Evolutionary conservation across 2,797 vertebrate species (phyloP).

Genomic region (Pantherophis vulpinus): DNA sequence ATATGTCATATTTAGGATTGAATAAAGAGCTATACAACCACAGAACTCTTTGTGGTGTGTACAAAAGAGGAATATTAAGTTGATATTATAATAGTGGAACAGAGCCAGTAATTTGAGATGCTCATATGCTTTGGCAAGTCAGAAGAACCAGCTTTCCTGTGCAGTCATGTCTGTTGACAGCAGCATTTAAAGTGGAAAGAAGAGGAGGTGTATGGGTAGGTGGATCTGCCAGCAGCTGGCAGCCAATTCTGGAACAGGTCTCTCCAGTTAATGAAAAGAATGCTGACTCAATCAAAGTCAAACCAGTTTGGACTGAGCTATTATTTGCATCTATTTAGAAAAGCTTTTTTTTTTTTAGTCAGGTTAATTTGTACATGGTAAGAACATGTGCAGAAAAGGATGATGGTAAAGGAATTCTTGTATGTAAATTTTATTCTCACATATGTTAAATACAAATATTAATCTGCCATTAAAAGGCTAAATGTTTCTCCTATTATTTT

Average conservation of each 20-base stretch:
- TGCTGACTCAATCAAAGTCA: background rate
- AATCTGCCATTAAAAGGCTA: background rate
- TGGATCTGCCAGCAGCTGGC: background rate
- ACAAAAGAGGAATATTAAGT: background rate
- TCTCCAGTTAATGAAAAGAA: constrained; percentile 34
- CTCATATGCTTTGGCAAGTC: background rate
- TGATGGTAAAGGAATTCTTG: background rate
- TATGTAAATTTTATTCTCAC: background rate
- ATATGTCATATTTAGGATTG: background rate
- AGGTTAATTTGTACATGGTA: background rate
- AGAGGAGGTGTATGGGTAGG: background rate
- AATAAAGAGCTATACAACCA: background rate
- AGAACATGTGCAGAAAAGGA: background rate
- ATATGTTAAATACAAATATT: background rate
- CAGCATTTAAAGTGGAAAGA: background rate
- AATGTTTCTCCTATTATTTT: background rate
- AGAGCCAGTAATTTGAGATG: background rate
- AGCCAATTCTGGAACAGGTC: constrained; percentile 38
- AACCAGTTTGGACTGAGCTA: constrained; percentile 46
- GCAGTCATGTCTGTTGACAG: constrained; percentile 14
- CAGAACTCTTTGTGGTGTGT: background rate
- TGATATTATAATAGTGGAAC: background rate
- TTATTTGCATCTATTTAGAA: constrained; percentile 32
- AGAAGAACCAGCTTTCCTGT: constrained; percentile 19
- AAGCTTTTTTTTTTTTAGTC: background rate